Evolutionary conservation across 1,140 invertebrate genomes (phyloP).

Genomic region (Arion vulgaris): DNA sequence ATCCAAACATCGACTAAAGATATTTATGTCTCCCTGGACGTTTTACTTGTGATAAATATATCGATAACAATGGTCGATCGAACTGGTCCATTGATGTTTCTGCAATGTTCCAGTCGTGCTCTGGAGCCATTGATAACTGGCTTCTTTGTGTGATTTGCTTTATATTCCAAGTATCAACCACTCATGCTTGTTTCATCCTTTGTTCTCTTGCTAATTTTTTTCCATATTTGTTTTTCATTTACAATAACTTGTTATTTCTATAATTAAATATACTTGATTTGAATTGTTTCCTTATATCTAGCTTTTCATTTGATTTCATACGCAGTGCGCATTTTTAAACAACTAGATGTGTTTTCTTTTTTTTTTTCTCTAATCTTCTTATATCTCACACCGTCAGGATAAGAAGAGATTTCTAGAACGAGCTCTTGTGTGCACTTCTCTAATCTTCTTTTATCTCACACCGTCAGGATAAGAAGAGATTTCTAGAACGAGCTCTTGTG

Average conservation of each 20-base stretch:
- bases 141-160: neutral
- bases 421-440: too few relatives aligned
- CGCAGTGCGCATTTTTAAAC: too few relatives aligned
- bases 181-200: neutral
- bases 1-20: neutral
- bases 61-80: constrained; percentile 1
- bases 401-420: too few relatives aligned
- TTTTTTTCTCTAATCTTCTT: too few relatives aligned
- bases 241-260: neutral
- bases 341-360: too few relatives aligned
- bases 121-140: neutral
- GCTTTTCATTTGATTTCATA: neutral
- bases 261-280: neutral
- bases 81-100: neutral
- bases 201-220: neutral
- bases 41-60: neutral
- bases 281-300: neutral
- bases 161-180: neutral
- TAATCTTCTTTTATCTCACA: too few relatives aligned
- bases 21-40: neutral
- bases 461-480: too few relatives aligned
- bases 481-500: too few relatives aligned
- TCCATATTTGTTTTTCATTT: neutral
- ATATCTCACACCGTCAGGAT: too few relatives aligned
- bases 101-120: neutral